Evolutionary conservation across 2,888 invertebrate genomes (phyloP).

Genomic region (Tachina lurida): DNA sequence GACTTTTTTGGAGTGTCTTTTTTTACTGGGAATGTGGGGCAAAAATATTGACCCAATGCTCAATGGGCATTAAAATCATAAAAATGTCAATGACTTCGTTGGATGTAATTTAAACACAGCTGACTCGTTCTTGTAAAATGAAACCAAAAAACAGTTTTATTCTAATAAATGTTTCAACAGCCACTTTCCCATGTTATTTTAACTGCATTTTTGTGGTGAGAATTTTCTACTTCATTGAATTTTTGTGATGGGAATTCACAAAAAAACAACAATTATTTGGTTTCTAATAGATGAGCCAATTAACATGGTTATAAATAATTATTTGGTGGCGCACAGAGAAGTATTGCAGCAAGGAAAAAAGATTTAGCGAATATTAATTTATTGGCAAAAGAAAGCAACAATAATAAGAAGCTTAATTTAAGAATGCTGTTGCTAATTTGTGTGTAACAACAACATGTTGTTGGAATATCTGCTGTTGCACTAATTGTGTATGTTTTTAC

Average conservation of each 20-base stretch:
- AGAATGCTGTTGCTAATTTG: conserved; percentile 48
- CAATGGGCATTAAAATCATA: conserved; percentile 56
- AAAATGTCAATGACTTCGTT: conserved; percentile 57
- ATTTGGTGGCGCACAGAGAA: conserved; percentile 1
- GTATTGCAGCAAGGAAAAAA: conserved; percentile 7
- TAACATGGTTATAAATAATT: conserved; percentile 39
- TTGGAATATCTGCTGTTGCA: conserved; percentile 34
- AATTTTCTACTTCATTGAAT: background rate
- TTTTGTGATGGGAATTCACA: conserved; percentile 23
- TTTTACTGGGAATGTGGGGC: conserved; percentile 31
- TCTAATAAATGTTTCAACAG: conserved; percentile 60
- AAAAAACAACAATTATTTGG: background rate
- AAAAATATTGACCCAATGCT: conserved; percentile 39
- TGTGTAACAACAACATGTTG: conserved; percentile 34
- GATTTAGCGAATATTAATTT: conserved; percentile 32
- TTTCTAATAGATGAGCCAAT: conserved; percentile 28
- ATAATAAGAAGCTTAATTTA: conserved; percentile 32
- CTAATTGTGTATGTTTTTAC: conserved; percentile 6
- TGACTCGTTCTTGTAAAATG: background rate
- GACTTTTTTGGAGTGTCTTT: no score
- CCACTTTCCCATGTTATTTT: conserved; percentile 45
- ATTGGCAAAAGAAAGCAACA: conserved; percentile 36
- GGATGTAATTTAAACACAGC: conserved; percentile 50
- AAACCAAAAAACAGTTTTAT: conserved; percentile 24
- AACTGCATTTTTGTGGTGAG: conserved; percentile 45